These are phyloP conservation scores for Garra rufa DNA, from an alignment of 2,113 vertebrate species.

Conservation along the genomic window DNA sequence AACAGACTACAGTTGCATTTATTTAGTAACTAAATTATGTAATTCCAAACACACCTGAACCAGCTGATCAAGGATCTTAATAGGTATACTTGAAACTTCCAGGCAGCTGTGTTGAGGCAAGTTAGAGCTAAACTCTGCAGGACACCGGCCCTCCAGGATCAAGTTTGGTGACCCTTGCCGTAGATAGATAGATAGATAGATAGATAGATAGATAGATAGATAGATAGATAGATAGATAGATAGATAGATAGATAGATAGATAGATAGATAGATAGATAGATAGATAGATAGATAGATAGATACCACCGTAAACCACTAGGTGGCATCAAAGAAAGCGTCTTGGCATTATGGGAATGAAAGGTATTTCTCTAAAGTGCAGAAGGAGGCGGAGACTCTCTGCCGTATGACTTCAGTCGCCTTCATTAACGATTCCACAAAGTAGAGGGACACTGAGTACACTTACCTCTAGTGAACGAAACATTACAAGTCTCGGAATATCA, in stretches of 20 bases:
- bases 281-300: conserved; percentile 8
- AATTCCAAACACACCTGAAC: too few relatives aligned
- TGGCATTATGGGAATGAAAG: not conserved
- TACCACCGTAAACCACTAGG: not conserved
- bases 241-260: not conserved
- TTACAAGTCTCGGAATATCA: conserved; percentile 3
- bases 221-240: conserved; percentile 20
- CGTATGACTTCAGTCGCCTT: not conserved
- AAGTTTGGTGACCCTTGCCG: too few relatives aligned
- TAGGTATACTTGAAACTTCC: too few relatives aligned
- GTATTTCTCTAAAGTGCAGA: conserved; percentile 10
- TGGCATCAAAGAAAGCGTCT: not conserved
- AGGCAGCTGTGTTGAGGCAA: too few relatives aligned
- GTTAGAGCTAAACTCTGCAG: too few relatives aligned
- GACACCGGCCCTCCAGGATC: too few relatives aligned
- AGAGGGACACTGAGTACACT: not conserved
- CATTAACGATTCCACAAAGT: conserved; percentile 29
- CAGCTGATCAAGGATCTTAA: too few relatives aligned
- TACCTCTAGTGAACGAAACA: not conserved
- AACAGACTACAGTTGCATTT: too few relatives aligned
- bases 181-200: too few relatives aligned
- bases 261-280: conserved; percentile 12
- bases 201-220: conserved; percentile 13
- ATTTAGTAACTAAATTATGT: too few relatives aligned
- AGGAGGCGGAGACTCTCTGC: conserved; percentile 44